Conservation (phyloP, 2,888 invertebrate genomes). For the Monoplex corrugatus region DNA sequence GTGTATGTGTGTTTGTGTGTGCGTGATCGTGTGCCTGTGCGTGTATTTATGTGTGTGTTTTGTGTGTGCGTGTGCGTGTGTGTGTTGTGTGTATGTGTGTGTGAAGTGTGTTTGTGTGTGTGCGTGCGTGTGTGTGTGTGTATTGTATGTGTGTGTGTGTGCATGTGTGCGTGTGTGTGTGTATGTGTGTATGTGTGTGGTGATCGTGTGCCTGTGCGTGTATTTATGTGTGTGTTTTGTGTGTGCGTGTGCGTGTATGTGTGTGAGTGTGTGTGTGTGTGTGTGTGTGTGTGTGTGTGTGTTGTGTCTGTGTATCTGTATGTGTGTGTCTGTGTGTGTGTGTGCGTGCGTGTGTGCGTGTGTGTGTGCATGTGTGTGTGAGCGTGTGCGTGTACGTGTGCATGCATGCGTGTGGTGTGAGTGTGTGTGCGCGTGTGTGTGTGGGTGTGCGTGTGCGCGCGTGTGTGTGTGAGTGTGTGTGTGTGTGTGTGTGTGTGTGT, state of each 20-base stretch:
- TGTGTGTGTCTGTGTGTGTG: slow-evolving; percentile 12
- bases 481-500: not conserved
- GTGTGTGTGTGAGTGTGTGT: not conserved
- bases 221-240: not conserved
- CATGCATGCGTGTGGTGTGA: not conserved
- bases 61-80: not conserved
- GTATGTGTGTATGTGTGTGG: slow-evolving; percentile 22
- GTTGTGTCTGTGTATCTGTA: slow-evolving; percentile 5
- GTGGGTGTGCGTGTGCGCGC: not conserved
- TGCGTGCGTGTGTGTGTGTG: not conserved
- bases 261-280: not conserved
- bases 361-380: slow-evolving; percentile 14
- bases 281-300: not conserved
- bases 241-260: not conserved
- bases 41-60: slow-evolving; percentile 14
- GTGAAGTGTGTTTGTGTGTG: not conserved
- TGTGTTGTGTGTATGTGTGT: not conserved
- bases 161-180: slow-evolving; percentile 16
- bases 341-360: slow-evolving; percentile 22
- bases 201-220: not conserved
- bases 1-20: not conserved
- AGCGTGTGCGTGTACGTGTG: not conserved
- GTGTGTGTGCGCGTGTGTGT: slow-evolving; percentile 7
- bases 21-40: not conserved
- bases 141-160: too few species aligned